Base-by-base conservation (phyloP, 2,888 invertebrate species). In the Drosophila paramelanica region DNA sequence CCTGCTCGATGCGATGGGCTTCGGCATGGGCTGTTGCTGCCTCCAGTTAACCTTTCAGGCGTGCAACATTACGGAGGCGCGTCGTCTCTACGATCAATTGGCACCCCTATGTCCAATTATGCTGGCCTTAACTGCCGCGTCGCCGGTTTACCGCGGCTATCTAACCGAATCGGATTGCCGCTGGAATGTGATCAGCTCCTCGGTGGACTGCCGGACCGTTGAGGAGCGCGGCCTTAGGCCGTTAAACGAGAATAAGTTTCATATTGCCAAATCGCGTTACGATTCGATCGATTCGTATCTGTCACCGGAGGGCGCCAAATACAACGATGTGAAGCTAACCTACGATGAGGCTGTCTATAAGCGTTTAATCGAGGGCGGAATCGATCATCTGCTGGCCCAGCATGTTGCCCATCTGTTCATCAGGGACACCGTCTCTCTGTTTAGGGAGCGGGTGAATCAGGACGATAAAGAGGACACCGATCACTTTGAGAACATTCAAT, bases 401-500 rank as follows among this genome's bases (percentile, higher is more conserved):
- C 99, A 99, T 92, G 95, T 99, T 68, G 98, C 99, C 13, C 99
- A 99, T 93, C 94, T 99, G 75, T 99, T 99, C 92, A 99, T 99
- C 75, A 94, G 99, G 59, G 99, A 99, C 93, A 96, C 98, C 0
- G 96, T 99, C 4, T 98, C 98, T 5, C 93, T 99, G 59, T 99
- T 98, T 93, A 96, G 96, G 20, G 99, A 99, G 93, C 98, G 98
- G 91, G 94, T 99, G 13, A 93, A 99, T 92, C 98, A 98, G 91
- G 96, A 99, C 91, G 99, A 99, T 92, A 93, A 94, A 41, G 96
- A 96, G 83, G 99, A 99, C 89, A 97, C 97, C 0, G 99, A 99
- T 92, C 99, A 99, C 93, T 99, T 99, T 93, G 99, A 99, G 97
- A 99, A 99, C 92, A 98, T 99, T 81, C 99, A 99, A 92, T 99